Evolutionary conservation across 2,113 vertebrate genomes (phyloP), one percentile per base, ranked within the genome.

Genomic region (Odocoileus virginianus): DNA sequence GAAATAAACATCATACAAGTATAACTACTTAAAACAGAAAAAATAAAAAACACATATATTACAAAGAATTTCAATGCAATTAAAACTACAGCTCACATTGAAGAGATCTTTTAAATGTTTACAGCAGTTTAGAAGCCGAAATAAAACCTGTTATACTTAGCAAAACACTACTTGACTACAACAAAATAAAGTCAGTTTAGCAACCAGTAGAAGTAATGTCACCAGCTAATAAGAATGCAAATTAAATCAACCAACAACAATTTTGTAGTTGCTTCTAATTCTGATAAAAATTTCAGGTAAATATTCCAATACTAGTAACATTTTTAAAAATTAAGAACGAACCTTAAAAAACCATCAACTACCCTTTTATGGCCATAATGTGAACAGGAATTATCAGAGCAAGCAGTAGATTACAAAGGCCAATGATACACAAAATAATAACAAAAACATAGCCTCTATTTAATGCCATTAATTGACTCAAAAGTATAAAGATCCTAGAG

Each of bases 191-290:
- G 87, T 88, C 88, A 96, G 30, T 82, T 36, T 12, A 94, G 43
- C 28, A 97, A 81, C n/a, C 54, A 50, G 54, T 3, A 97, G 27
- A 95, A 97, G 91, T 71, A 96, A 92, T 17, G 55, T 71, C 40
- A 81, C 17, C 83, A 94, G 60, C 30, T 95, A 89, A 50, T 54
- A 57, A 79, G 28, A 83, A 33, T 60, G 14, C 5, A 84, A 57
- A 93, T 43, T 87, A 83, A 89, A 78, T 95, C 71, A 96, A 64
- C 45, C n/a, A n/a, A 30, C 27, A 89, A 17, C 86, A 87, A 76
- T 76, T 92, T 52, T 94, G 83, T 85, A 64, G 61, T 94, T 97
- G 45, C 43, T 36, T 95, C 40, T 84, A 90, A 94, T 89, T 94
- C 33, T 96, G 87, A 64, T 45, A 93, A 58, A 33, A 33, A 67